Evolutionary conservation across 2,888 invertebrate species (phyloP).

Genomic region (Hyposoter didymator): DNA sequence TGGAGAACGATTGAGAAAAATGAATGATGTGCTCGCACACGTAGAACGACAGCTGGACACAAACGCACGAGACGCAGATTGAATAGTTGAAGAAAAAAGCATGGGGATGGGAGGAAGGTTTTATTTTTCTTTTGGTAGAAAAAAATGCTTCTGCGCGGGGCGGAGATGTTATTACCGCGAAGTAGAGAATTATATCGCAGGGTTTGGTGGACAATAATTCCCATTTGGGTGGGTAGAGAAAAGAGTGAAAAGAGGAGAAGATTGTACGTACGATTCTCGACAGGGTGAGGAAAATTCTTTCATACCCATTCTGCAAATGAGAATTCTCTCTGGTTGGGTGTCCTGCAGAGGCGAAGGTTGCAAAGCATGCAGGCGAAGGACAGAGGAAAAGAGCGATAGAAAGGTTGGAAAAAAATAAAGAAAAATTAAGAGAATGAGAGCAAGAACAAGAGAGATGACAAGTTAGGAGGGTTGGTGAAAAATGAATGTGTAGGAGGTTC

Average conservation of each 20-base stretch:
- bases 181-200: conserved; percentile 63
- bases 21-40: conserved; percentile 9
- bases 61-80: not conserved
- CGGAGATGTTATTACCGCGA: conserved; percentile 68
- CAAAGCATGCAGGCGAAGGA: conserved; percentile 4
- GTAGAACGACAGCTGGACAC: not conserved
- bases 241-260: conserved; percentile 39
- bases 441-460: conserved; percentile 45
- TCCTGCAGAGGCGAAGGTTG: conserved; percentile 31
- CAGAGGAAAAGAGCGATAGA: conserved; percentile 5
- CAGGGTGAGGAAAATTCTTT: conserved; percentile 74
- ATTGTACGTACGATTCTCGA: conserved; percentile 62
- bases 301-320: conserved; percentile 79
- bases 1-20: not conserved
- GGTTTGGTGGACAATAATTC: conserved; percentile 71
- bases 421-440: conserved; percentile 42
- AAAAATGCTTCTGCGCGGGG: conserved; percentile 22
- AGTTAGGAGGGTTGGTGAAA: conserved; percentile 52
- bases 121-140: conserved; percentile 31
- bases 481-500: conserved; percentile 58
- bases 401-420: conserved; percentile 35
- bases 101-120: conserved; percentile 11
- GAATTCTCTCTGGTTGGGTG: conserved; percentile 69
- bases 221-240: conserved; percentile 57
- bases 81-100: not conserved